These are phyloP conservation scores for Holocentrus rufus DNA, from an alignment of 2,797 vertebrate genomes.

Conservation along the genomic window DNA sequence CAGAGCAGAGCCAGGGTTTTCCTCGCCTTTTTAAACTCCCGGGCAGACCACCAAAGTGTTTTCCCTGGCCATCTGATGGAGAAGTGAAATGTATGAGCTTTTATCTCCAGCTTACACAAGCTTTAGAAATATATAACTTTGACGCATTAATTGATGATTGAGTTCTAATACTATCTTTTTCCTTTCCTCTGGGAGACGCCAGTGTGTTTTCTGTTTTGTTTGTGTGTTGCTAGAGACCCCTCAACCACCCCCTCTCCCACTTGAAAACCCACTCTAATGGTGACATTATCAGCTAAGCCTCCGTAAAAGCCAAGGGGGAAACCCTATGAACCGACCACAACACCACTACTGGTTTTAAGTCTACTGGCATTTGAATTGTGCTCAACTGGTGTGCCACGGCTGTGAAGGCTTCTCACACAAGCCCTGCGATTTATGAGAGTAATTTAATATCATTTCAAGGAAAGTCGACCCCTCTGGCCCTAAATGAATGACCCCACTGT, in stretches of 20 bases:
- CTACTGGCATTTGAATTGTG: background rate
- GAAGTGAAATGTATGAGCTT: background rate
- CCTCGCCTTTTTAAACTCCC: slow-evolving; percentile 18
- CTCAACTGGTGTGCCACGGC: background rate
- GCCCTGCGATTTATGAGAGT: background rate
- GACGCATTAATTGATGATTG: background rate
- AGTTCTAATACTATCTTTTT: background rate
- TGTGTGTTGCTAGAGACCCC: background rate
- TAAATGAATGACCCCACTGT: background rate
- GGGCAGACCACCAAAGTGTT: background rate
- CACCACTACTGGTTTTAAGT: background rate
- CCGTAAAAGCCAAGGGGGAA: slow-evolving; percentile 1
- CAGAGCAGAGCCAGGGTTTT: slow-evolving; percentile 3
- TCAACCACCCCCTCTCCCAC: background rate
- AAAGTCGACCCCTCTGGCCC: background rate
- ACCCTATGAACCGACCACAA: background rate
- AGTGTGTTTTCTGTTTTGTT: background rate
- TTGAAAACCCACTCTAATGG: background rate
- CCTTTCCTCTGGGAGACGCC: background rate
- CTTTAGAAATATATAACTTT: background rate
- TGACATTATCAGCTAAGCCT: background rate
- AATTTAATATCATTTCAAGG: background rate
- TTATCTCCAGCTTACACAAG: no score
- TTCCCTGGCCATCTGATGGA: background rate
- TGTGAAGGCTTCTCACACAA: background rate